Conservation (phyloP, 2,113 vertebrate genomes). For the Serinus canaria region DNA sequence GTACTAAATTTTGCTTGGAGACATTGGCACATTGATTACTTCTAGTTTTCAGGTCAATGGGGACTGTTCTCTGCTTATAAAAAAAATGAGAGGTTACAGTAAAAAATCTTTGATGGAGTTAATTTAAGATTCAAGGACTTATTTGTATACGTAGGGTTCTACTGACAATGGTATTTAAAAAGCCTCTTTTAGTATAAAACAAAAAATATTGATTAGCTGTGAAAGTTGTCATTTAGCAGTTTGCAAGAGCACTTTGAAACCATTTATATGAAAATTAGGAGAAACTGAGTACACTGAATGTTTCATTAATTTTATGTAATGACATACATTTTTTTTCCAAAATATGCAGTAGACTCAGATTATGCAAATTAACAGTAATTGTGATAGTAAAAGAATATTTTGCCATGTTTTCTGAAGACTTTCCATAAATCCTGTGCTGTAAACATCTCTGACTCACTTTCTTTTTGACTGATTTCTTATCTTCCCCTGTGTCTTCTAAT, state of each 20-base stretch:
- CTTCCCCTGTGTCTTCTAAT: not conserved
- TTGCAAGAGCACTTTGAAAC: conserved; percentile 60
- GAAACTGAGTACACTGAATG: conserved; percentile 19
- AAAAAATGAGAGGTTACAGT: conserved; percentile 50
- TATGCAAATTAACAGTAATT: conserved; percentile 37
- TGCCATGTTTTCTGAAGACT: not conserved
- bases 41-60: conserved; percentile 34
- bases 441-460: conserved; percentile 6
- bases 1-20: conserved; percentile 43
- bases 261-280: conserved; percentile 59
- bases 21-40: conserved; percentile 47
- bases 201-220: conserved; percentile 63
- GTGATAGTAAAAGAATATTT: not conserved
- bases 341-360: not conserved
- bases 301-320: conserved; percentile 46
- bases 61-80: conserved; percentile 18
- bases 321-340: conserved; percentile 3
- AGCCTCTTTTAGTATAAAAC: conserved; percentile 47
- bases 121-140: conserved; percentile 35
- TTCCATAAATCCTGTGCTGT: not conserved
- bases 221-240: conserved; percentile 65
- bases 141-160: not conserved
- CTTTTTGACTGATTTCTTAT: not conserved
- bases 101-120: conserved; percentile 44
- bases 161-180: conserved; percentile 26